A percentile compares a stretch with the other conserved stretches of the same genome.
Evolutionary conservation across 2,888 invertebrate species (phyloP).

Genomic region (Malachius bipustulatus): DNA sequence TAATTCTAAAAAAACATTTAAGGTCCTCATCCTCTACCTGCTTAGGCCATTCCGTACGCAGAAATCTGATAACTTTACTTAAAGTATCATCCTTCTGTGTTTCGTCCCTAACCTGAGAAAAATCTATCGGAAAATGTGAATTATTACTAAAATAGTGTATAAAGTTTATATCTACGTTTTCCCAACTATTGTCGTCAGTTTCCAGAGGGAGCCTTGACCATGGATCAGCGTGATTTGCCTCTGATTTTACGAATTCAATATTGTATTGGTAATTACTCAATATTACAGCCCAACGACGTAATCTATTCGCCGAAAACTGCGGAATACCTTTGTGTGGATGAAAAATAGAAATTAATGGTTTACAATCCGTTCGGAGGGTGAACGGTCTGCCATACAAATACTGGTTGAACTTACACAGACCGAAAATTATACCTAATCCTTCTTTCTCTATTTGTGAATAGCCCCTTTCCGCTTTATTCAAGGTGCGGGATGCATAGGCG

Average conservation of each 20-base stretch:
- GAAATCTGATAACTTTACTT: background rate
- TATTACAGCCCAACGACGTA: conserved; percentile 7
- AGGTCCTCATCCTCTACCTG: conserved; percentile 4
- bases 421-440: no score
- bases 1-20: conserved; percentile 8
- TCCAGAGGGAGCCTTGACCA: conserved; percentile 15
- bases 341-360: background rate
- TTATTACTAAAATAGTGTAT: background rate
- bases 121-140: background rate
- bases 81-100: conserved; percentile 8
- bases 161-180: conserved; percentile 5
- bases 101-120: conserved; percentile 1
- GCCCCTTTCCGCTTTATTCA: no score
- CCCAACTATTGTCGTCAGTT: background rate
- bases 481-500: no score
- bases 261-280: conserved; percentile 5
- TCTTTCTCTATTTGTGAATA: no score
- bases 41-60: conserved; percentile 8
- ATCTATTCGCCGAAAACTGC: conserved; percentile 1
- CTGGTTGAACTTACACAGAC: no score
- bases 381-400: no score
- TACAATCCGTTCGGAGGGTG: no score
- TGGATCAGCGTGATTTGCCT: conserved; percentile 5
- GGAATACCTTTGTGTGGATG: conserved; percentile 1
- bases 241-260: background rate